Base-by-base conservation (phyloP, 2,797 vertebrate species). In the Myotis vivesi region DNA sequence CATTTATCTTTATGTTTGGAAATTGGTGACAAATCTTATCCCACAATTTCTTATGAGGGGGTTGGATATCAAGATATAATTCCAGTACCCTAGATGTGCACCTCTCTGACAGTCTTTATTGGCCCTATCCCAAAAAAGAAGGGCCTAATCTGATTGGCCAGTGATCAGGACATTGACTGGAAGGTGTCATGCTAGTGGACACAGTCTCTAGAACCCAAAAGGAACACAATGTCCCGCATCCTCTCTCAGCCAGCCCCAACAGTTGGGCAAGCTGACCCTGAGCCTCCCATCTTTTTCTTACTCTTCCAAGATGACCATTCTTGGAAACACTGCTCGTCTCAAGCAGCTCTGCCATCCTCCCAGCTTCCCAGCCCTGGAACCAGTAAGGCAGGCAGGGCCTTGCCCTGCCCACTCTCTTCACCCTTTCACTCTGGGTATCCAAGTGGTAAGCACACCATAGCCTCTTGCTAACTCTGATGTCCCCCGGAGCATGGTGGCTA, bases 21-120 rank as follows among this genome's bases (percentile, higher is more conserved):
- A 89, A 81, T 73, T 49, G 87, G 30, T 81, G 57, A 80, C 49
- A 93, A 89, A 71, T 30, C 19, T 85, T 73, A 81, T 57, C 89
- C 87, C 53, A 23, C 33, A 85, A 36, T 88, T 89, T 92, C 28
- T 92, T 79, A 69, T 22, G 28, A 68, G 7, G 12, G 8, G 36
- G 23, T 51, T 87, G 23, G 33, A 87, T 44, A 72, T 57, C 22
- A 66, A 87, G 82, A 82, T 22, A 38, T 66, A 76, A 82, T n/a
- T 28, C 41, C 12, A 81, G 23, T 20, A 23, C 10, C 38, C 23
- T 73, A 6, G 0, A 80, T 15, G 62, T 93, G 46, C 0, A 64
- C 28, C 83, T 89, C 59, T 73, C n/a, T 36, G 73, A 71, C 36
- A 89, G 57, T 30, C 41, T 36, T 84, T 75, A 55, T 8, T 77